Conservation (phyloP, 1,140 invertebrate genomes). For the Trissolcus basalis region DNA sequence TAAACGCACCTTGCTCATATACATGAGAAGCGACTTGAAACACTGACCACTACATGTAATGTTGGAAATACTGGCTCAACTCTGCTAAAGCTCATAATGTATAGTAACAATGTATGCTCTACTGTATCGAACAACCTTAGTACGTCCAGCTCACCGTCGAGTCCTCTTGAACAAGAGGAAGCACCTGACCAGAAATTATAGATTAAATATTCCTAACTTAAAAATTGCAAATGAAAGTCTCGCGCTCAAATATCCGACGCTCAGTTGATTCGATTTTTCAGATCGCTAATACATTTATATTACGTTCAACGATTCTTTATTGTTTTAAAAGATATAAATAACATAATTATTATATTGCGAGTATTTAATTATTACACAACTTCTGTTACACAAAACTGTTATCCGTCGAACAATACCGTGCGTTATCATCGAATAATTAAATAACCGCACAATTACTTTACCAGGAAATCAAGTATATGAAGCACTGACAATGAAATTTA, state of each 20-base stretch:
- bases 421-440: slow-evolving; percentile 23
- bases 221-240: too few species aligned
- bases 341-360: too few species aligned
- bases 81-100: slow-evolving; percentile 70
- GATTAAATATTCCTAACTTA: too few species aligned
- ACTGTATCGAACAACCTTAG: slow-evolving; percentile 31
- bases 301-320: too few species aligned
- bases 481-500: too few species aligned
- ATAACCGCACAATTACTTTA: slow-evolving; percentile 28
- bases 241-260: too few species aligned
- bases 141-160: slow-evolving; percentile 38
- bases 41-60: slow-evolving; percentile 68
- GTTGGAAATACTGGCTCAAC: slow-evolving; percentile 63
- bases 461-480: slow-evolving; percentile 12
- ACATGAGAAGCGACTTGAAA: slow-evolving; percentile 60
- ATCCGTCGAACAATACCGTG: too few species aligned
- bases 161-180: slow-evolving; percentile 52
- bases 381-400: neutral
- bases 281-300: too few species aligned
- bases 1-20: slow-evolving; percentile 50
- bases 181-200: slow-evolving; percentile 20
- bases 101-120: slow-evolving; percentile 62
- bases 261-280: too few species aligned
- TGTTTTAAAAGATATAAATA: too few species aligned
- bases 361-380: neutral